A percentile compares a stretch with the other conserved stretches of the same genome.
These are phyloP conservation scores for Steatornis caripensis DNA, from an alignment of 2,113 vertebrate species.

Conservation along the genomic window DNA sequence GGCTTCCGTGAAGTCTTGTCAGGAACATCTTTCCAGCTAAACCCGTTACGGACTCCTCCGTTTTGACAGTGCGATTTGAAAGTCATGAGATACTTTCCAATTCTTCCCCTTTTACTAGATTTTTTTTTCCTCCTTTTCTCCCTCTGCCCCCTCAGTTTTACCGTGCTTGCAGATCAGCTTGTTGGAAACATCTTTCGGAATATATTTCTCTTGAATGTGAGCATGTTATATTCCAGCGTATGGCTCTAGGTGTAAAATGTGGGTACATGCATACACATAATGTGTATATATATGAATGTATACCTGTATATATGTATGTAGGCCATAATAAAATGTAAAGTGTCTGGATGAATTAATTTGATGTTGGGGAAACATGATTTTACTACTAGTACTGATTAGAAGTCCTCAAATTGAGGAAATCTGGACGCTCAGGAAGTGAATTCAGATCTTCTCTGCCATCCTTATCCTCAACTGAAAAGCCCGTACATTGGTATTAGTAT, in stretches of 20 bases:
- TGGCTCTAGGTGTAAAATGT: background rate
- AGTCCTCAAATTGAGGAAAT: background rate
- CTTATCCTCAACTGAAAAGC: background rate
- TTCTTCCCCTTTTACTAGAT: background rate
- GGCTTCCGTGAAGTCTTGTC: background rate
- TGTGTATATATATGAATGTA: fast-evolving
- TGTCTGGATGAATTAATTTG: background rate
- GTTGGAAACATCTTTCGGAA: background rate
- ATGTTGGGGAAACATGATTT: background rate
- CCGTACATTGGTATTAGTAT: background rate
- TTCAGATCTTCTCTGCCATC: background rate
- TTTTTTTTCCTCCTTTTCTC: background rate
- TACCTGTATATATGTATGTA: background rate
- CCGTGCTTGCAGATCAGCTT: background rate
- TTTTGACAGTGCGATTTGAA: background rate
- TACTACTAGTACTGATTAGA: background rate
- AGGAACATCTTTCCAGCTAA: background rate
- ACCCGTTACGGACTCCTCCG: background rate
- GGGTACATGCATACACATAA: too few relatives aligned
- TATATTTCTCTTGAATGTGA: background rate
- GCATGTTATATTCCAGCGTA: background rate
- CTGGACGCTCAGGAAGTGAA: background rate
- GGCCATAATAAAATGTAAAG: background rate
- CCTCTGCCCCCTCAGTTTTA: background rate
- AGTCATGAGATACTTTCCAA: background rate